Conservation (phyloP, 30 jellyfish, hydroid and myxozoan species). For the Rhopilema esculentum region DNA sequence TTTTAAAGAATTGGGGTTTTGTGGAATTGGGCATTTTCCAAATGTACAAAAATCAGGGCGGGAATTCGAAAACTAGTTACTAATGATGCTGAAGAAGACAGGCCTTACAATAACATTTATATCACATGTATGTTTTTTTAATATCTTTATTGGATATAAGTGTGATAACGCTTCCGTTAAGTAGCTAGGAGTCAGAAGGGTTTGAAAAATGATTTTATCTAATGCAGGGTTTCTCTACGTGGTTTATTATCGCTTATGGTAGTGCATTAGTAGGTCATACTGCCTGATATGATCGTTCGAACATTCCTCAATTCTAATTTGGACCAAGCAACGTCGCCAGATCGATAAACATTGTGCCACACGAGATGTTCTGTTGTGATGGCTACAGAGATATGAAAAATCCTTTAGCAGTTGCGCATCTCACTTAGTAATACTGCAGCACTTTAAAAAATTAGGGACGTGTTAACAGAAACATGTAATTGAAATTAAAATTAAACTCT, state of each 20-base stretch:
- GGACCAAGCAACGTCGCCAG: background rate
- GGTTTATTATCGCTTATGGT: background rate
- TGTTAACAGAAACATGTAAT: too few species aligned
- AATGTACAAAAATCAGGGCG: too few species aligned
- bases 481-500: too few species aligned
- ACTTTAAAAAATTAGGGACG: too few species aligned
- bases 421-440: too few species aligned
- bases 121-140: background rate
- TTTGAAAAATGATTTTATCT: background rate
- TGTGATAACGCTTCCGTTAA: background rate
- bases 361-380: background rate
- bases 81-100: background rate
- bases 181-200: background rate
- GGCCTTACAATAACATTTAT: background rate
- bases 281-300: background rate
- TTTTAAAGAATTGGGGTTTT: too few species aligned
- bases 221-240: background rate
- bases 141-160: background rate
- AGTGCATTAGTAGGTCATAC: background rate
- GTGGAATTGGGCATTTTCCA: too few species aligned
- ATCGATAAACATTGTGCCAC: background rate
- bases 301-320: background rate
- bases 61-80: too few species aligned
- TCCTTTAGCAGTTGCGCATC: too few species aligned
- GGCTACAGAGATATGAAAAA: too few species aligned